Evolutionary conservation across 2,888 invertebrate species (phyloP).

Genomic region (Pharmacophagus antenor): DNA sequence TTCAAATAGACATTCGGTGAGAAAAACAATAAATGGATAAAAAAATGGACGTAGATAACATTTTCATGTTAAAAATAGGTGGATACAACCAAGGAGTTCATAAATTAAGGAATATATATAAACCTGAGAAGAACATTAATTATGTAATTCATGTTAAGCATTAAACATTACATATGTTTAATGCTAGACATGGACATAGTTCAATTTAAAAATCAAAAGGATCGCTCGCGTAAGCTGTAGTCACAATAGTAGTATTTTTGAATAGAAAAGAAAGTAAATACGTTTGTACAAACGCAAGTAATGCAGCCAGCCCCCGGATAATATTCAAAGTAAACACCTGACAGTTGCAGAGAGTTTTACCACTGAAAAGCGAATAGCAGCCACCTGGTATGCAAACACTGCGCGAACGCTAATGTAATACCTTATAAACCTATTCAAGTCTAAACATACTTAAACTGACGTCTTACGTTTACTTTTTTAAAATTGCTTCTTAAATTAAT

Average conservation of each 20-base stretch:
- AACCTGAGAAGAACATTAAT: no score
- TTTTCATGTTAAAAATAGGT: no score
- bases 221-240: not conserved
- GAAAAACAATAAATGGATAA: no score
- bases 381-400: slow-evolving; percentile 46
- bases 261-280: slow-evolving; percentile 42
- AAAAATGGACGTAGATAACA: no score
- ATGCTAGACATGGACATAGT: no score
- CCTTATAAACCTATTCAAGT: slow-evolving; percentile 7
- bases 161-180: no score
- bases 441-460: not conserved
- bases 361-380: slow-evolving; percentile 52
- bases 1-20: not conserved
- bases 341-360: slow-evolving; percentile 58
- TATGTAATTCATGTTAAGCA: no score
- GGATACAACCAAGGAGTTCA: no score
- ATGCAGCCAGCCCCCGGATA: slow-evolving; percentile 48
- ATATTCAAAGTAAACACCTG: slow-evolving; percentile 66
- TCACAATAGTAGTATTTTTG: not conserved
- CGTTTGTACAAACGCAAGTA: slow-evolving; percentile 47
- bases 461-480: no score
- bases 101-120: no score
- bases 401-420: slow-evolving; percentile 33
- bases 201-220: no score
- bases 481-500: no score